Evolutionary conservation across 2,888 invertebrate species (phyloP), one percentile per base, ranked within the genome.

Genomic region (Craniophora ligustri): DNA sequence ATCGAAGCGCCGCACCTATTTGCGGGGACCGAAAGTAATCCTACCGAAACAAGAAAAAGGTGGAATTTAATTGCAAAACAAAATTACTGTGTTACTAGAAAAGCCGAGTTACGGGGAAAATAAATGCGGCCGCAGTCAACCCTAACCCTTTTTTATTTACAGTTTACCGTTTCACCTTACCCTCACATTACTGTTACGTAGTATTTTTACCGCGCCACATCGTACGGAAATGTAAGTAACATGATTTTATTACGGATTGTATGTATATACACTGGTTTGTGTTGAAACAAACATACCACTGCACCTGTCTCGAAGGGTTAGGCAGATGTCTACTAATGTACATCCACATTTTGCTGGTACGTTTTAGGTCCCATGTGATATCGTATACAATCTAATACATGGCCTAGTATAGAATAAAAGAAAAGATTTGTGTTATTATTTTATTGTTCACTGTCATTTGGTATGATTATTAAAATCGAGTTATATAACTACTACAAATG

Each of bases 31-130:
- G 49, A 79, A 79, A 81, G 78, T 77, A 81, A 81, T 82, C 61
- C 58, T 50, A 72, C 40, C 51, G 61, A 58, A 72, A 82, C 78
- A 82, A 78, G 80, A 76, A 82, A 84, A 82, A 82, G 80, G 80
- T 77, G 72, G 76, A 59, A 70, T 77, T 76, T 76, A 77, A 77
- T 76, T 79, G 78, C 78, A 66, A 79, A 79, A 80, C 81, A 75
- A 83, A 82, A 83, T 84, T 78, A 79, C 80, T 69, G 68, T 71
- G 74, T 77, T 74, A 72, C 72, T 73, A 64, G 76, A 67, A 73
- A 74, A 75, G 58, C 60, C 49, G 30, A 50, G 46, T 23, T 53
- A 42, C 56, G 44, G 59, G 61, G 64, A 70, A 72, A 76, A 77
- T 71, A 74, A 76, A 75, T 48, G 56, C 67, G 36, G 54, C 63